Evolutionary conservation across 2,113 vertebrate species (phyloP), one percentile per base, ranked within the genome.

Genomic region (Phrynocephalus versicolor): DNA sequence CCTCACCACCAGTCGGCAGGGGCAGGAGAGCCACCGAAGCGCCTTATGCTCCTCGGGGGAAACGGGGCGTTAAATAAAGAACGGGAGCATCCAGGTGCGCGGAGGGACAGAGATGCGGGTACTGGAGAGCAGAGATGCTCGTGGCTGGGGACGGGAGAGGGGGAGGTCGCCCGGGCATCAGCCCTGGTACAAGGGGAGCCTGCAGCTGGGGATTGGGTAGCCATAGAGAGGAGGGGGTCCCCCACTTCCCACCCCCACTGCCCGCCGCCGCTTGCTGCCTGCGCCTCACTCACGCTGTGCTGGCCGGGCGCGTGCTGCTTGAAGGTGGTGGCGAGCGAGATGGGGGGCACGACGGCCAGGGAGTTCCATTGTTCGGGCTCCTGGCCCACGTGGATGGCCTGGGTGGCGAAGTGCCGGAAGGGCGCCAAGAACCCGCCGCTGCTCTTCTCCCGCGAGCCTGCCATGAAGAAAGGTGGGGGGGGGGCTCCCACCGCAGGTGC

Each of bases 311-410:
- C 93, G 14, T 1, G 62, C 89, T 99, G 98, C 92, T 99, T 99
- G 95, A 99, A 99, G 2, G 98, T 99, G 88, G 98, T 99, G 27
- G 98, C 96, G 3, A 99, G 90, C 0, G 97, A 97, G 73, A 99
- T 97, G 33, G 95, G 97, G 12, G 98, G 97, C 82, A 99, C 98
- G 12, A 99, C 92, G 0, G 98, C 98, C 89, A 90, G 95, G 0
- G 96, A 98, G 0, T n/a, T 94, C 98, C 98, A 99, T 18, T 98
- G 98, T 88, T 98, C 98, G 0, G 98, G 97, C 14, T 99, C 98
- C 93, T 99, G 98, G 0, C 98, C 98, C n/a, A 88, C 95, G 85
- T 99, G 98, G 86, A 99, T 98, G 15, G 98, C 98, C 12, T 95
- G 95, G 0, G 98, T 99, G 39, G 98, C 97, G 84, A 99, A 99